Conservation (phyloP, 2,888 invertebrate genomes). For the Drosophila neonasuta region DNA sequence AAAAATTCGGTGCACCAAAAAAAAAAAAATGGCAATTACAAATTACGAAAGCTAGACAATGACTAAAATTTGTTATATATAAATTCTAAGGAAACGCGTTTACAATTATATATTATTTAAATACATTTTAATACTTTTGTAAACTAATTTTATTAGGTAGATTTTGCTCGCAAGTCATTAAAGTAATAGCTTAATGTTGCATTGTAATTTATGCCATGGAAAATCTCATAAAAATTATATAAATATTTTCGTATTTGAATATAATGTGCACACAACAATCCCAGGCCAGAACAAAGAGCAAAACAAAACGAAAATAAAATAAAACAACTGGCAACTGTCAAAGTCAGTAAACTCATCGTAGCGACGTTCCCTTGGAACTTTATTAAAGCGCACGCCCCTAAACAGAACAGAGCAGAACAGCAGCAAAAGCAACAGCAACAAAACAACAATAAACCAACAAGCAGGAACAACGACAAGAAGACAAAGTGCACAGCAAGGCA, state of each 20-base stretch:
- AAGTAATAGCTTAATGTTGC: neutral
- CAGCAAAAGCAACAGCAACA: neutral
- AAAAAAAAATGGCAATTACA: neutral
- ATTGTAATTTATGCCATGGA: neutral
- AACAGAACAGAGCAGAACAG: neutral
- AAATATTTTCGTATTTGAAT: conserved; percentile 49
- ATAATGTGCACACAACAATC: conserved; percentile 27
- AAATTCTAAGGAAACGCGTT: too few relatives aligned
- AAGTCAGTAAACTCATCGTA: conserved; percentile 52
- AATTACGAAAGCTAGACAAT: too few relatives aligned
- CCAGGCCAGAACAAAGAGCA: conserved; percentile 39
- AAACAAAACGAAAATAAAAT: conserved; percentile 21
- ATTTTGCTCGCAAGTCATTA: neutral
- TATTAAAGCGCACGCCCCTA: conserved; percentile 59
- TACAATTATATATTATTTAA: too few relatives aligned
- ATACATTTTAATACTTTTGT: too few relatives aligned
- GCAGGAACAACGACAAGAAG: conserved; percentile 20
- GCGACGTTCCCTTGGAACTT: conserved; percentile 52
- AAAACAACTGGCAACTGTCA: conserved; percentile 62
- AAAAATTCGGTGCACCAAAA: conserved; percentile 8
- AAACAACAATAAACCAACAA: conserved; percentile 19
- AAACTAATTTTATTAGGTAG: neutral
- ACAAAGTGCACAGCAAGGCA: conserved; percentile 50
- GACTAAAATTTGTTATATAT: too few relatives aligned
- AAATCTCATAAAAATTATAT: conserved; percentile 12